phyloP scores from a whole-genome alignment of 2,888 invertebrate species.

The Nephrotoma appendiculata region DNA sequence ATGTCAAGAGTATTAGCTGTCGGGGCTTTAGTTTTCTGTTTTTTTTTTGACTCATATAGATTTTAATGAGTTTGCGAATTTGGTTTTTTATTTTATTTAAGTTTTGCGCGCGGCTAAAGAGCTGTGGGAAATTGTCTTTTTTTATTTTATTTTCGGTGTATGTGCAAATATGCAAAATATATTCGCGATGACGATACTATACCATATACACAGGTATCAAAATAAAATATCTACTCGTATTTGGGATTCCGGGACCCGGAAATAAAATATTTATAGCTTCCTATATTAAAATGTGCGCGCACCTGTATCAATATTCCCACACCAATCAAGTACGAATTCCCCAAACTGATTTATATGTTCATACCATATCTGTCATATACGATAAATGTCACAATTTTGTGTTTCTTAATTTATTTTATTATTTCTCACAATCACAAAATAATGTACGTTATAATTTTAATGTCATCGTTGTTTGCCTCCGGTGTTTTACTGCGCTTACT shows the following conservation, averaged over 20 bases:
- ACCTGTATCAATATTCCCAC: background rate
- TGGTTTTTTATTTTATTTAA: background rate
- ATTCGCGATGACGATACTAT: background rate
- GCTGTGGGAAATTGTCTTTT: background rate
- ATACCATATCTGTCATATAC: background rate
- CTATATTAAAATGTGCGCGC: background rate
- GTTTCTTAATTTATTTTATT: background rate
- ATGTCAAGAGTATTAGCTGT: background rate
- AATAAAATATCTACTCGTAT: too few species aligned
- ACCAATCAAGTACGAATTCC: background rate
- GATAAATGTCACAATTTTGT: background rate
- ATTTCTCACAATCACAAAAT: background rate
- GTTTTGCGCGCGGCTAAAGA: background rate
- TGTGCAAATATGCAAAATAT: background rate
- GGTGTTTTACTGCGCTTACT: background rate
- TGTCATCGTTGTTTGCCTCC: background rate
- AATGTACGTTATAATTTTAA: background rate
- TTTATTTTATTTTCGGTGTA: background rate
- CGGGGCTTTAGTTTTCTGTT: background rate
- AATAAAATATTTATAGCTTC: background rate
- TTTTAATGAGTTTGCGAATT: background rate
- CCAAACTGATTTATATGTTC: background rate
- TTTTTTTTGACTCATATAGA: background rate
- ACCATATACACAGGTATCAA: background rate
- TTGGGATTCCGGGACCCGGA: background rate